phyloP scores from a whole-genome alignment of 2,888 invertebrate species.

The Phyto melanocephala region DNA sequence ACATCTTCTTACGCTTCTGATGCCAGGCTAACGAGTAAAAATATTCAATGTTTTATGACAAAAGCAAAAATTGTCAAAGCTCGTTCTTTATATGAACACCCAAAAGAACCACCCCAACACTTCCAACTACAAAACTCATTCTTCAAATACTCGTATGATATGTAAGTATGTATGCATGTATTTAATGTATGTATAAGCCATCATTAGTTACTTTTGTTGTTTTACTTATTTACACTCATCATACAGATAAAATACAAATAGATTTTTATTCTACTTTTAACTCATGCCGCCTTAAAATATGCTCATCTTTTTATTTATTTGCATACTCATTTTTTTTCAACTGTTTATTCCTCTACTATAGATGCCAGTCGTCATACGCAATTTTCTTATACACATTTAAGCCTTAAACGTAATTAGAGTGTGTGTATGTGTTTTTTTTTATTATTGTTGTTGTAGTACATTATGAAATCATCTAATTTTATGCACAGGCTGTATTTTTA shows the following conservation, averaged over 20 bases:
- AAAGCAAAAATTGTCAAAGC: conserved; percentile 63
- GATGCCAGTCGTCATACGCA: conserved; percentile 59
- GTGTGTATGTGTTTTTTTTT: neutral
- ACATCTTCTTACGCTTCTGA: conserved; percentile 35
- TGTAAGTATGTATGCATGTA: neutral
- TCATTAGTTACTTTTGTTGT: conserved; percentile 65
- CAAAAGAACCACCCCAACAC: conserved; percentile 5
- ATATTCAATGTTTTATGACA: conserved; percentile 63
- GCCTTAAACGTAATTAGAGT: conserved; percentile 64
- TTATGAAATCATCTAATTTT: conserved; percentile 67
- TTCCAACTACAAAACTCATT: neutral
- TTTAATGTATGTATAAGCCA: conserved; percentile 52
- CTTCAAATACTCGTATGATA: conserved; percentile 1
- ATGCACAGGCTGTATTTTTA: conserved; percentile 61
- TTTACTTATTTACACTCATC: conserved; percentile 27
- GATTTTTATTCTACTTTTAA: conserved; percentile 11
- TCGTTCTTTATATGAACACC: conserved; percentile 37
- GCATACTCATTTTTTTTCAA: conserved; percentile 16
- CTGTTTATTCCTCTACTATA: conserved; percentile 15
- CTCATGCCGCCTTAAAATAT: conserved; percentile 45
- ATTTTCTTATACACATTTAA: conserved; percentile 56
- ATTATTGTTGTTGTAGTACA: conserved; percentile 28
- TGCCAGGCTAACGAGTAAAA: conserved; percentile 18
- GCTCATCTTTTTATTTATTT: conserved; percentile 58
- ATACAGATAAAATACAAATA: conserved; percentile 43